These are phyloP conservation scores for Henicopernis longicauda DNA, from an alignment of 2,113 vertebrate species.

Conservation along the genomic window DNA sequence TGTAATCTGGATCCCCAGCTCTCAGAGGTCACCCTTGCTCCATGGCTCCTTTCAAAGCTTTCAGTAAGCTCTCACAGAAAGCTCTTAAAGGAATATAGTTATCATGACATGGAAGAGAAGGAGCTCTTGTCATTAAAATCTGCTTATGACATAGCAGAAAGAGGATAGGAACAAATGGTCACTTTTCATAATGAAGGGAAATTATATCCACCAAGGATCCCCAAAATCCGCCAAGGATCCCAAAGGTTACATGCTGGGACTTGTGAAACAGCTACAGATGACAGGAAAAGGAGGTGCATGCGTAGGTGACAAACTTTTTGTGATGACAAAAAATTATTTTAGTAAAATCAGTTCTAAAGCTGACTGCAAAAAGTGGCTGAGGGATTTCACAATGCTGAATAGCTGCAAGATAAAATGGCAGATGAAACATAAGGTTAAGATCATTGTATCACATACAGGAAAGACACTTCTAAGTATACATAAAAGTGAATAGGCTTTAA, in stretches of 20 bases:
- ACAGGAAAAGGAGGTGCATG: background rate
- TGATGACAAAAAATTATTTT: background rate
- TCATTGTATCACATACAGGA: background rate
- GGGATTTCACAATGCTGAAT: background rate
- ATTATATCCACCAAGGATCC: background rate
- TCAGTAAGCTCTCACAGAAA: background rate
- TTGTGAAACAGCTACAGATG: background rate
- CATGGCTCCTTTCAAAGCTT: background rate
- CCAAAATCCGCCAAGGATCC: background rate
- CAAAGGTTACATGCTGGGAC: background rate
- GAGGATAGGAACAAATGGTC: background rate
- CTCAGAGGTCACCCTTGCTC: background rate
- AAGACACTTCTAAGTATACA: background rate
- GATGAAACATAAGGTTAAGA: background rate
- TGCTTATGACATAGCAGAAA: background rate
- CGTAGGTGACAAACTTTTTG: background rate
- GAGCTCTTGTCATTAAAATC: background rate
- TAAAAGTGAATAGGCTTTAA: background rate
- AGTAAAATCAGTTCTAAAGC: background rate
- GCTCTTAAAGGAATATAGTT: background rate
- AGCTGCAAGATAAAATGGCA: background rate
- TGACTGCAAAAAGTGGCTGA: background rate
- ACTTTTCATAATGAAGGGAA: background rate
- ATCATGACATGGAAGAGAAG: background rate
- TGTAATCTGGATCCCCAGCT: background rate